Conservation (phyloP, 1,140 invertebrate species). For the Macrobrachium rosenbergii region DNA sequence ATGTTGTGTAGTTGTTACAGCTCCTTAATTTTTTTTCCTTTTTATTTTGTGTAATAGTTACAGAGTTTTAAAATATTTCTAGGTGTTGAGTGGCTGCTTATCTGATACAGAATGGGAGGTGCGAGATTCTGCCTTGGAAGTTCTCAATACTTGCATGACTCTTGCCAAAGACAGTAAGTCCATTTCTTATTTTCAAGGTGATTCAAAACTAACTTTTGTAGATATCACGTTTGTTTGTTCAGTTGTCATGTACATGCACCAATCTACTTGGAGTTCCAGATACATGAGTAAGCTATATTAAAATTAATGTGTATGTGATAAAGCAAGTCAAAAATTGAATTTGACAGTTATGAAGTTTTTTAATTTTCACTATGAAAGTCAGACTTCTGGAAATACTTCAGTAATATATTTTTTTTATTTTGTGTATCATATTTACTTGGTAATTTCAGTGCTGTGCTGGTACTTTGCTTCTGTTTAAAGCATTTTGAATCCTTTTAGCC, state of each 20-base stretch:
- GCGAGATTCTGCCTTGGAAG: constrained; percentile 48
- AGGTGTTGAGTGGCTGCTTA: constrained; percentile 39
- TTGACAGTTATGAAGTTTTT: too few species aligned
- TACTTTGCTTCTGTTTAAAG: neutral
- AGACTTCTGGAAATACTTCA: too few species aligned
- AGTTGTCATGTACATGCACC: neutral
- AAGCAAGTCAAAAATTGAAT: too few species aligned
- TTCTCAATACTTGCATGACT: constrained; percentile 51
- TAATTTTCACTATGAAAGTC: too few species aligned
- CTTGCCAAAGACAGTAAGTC: constrained; percentile 56
- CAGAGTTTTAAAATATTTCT: neutral
- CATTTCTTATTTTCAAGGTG: neutral
- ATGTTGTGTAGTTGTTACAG: too few species aligned
- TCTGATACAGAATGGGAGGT: constrained; percentile 51
- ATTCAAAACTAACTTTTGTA: neutral
- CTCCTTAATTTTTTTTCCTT: too few species aligned
- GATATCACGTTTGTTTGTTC: neutral
- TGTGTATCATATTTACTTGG: neutral
- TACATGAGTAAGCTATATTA: too few species aligned
- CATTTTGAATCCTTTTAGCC: neutral
- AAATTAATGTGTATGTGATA: too few species aligned
- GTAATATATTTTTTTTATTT: neutral
- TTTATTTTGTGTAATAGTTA: too few species aligned
- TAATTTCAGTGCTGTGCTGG: too few species aligned
- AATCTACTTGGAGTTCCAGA: too few species aligned